phyloP scores from a whole-genome alignment of 1,140 invertebrate species.

The Phortica variegata region DNA sequence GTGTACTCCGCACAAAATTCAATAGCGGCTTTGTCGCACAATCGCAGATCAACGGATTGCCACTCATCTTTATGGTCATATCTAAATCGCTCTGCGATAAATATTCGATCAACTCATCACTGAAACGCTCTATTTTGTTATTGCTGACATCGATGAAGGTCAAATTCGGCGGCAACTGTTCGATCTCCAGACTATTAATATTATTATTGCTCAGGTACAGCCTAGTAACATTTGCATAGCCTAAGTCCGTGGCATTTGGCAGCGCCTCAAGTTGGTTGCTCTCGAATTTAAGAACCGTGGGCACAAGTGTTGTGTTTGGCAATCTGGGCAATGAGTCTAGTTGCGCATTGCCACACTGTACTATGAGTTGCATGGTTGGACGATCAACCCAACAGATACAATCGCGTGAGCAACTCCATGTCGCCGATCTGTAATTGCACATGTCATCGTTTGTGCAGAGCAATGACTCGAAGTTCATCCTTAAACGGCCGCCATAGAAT shows the following conservation, averaged over 20 bases:
- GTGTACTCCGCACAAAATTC: constrained; percentile 60
- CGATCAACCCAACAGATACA: constrained; percentile 60
- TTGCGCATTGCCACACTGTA: constrained; percentile 60
- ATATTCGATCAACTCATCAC: constrained; percentile 43
- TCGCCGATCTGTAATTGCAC: constrained; percentile 37
- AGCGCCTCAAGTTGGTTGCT: constrained; percentile 58
- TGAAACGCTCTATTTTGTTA: constrained; percentile 60
- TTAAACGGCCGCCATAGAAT: constrained; percentile 36
- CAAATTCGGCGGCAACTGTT: constrained; percentile 44
- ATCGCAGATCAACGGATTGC: constrained; percentile 67
- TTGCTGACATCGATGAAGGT: constrained; percentile 58
- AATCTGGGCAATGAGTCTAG: constrained; percentile 42
- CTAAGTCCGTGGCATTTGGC: constrained; percentile 38
- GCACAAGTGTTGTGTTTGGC: constrained; percentile 29
- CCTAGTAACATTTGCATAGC: constrained; percentile 57
- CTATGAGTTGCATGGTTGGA: constrained; percentile 47
- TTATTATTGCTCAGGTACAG: constrained; percentile 61
- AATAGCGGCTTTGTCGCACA: constrained; percentile 62
- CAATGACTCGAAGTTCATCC: constrained; percentile 45
- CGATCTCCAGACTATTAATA: constrained; percentile 50
- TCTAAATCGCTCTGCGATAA: constrained; percentile 37
- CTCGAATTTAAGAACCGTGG: constrained; percentile 58
- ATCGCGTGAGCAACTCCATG: constrained; percentile 55
- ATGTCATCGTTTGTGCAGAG: constrained; percentile 53
- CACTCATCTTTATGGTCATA: constrained; percentile 58